These are phyloP conservation scores for Limnephilus auricula DNA, from an alignment of 2,888 invertebrate genomes.

Conservation along the genomic window DNA sequence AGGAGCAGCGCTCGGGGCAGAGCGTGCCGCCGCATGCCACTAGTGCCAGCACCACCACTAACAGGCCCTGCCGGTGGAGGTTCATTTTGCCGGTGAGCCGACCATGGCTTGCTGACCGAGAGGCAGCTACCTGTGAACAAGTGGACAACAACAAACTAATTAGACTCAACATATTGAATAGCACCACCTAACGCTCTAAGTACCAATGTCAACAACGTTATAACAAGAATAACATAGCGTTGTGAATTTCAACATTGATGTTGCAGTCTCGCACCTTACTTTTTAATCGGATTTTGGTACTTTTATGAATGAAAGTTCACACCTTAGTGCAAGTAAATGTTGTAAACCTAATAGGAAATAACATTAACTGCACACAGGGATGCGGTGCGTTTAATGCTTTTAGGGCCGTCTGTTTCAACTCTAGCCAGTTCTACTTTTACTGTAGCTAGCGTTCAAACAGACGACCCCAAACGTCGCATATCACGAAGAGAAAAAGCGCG, in stretches of 20 bases:
- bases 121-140: slow-evolving; percentile 57
- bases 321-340: background rate
- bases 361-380: no score
- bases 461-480: no score
- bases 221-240: no score
- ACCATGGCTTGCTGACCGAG: slow-evolving; percentile 56
- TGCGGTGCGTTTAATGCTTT: no score
- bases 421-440: no score
- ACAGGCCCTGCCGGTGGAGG: slow-evolving; percentile 52
- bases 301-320: background rate
- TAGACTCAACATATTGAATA: background rate
- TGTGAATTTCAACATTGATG: no score
- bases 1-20: slow-evolving; percentile 61
- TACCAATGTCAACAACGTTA: no score
- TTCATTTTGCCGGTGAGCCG: slow-evolving; percentile 62
- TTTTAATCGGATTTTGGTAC: background rate
- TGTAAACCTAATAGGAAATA: background rate
- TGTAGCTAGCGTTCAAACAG: no score
- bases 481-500: background rate
- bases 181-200: background rate
- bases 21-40: slow-evolving; percentile 67
- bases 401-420: no score
- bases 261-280: background rate
- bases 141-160: slow-evolving; percentile 29
- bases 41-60: slow-evolving; percentile 65